phyloP scores from a whole-genome alignment of 2,797 vertebrate genomes.

The Peromyscus melanophrys region DNA sequence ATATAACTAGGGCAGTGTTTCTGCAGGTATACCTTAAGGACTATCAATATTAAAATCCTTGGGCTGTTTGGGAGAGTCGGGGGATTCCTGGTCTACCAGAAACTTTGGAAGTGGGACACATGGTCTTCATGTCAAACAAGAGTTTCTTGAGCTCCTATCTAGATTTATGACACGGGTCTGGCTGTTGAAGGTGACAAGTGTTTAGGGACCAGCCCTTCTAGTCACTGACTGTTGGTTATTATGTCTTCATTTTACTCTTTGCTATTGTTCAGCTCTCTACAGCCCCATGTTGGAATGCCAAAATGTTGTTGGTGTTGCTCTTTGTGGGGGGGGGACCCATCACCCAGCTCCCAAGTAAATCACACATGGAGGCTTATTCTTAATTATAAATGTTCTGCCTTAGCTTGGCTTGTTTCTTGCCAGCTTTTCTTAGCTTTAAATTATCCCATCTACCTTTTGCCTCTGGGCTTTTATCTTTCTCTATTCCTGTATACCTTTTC shows the following conservation, averaged over 20 bases:
- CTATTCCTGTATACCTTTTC: too few species aligned
- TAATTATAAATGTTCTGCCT: too few species aligned
- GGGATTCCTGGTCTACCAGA: not conserved
- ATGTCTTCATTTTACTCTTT: slow-evolving; percentile 4
- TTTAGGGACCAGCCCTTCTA: slow-evolving; percentile 30
- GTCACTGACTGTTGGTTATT: not conserved
- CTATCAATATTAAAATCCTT: slow-evolving; percentile 2
- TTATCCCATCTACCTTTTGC: too few species aligned
- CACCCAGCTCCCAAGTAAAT: too few species aligned
- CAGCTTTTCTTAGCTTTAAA: too few species aligned
- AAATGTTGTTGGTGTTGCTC: too few species aligned
- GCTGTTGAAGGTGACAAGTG: not conserved
- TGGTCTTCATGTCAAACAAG: not conserved
- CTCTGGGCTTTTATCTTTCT: too few species aligned
- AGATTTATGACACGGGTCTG: not conserved
- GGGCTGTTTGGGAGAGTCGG: not conserved
- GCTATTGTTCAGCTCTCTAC: too few species aligned
- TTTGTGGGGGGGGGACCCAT: too few species aligned
- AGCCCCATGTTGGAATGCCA: too few species aligned
- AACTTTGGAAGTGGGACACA: not conserved
- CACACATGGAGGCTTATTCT: too few species aligned
- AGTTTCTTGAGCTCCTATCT: slow-evolving; percentile 18
- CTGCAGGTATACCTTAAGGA: not conserved
- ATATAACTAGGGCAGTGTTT: not conserved
- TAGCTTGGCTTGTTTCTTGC: too few species aligned